Conservation (phyloP, 2,113 vertebrate species). For the Pachypanchax playfairii region DNA sequence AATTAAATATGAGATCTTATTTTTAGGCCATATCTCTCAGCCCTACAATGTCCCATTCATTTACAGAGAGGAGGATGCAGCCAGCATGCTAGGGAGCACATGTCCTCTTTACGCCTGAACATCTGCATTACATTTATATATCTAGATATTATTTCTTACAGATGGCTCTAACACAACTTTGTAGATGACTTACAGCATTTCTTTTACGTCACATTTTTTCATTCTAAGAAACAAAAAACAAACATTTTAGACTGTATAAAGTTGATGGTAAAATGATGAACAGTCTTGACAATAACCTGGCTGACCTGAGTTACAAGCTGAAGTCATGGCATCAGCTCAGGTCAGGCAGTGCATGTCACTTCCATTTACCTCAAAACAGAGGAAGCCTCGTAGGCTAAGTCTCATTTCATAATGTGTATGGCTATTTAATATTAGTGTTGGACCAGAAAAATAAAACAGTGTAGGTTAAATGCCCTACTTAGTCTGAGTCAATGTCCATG, state of each 20-base stretch:
- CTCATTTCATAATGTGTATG: conserved; percentile 54
- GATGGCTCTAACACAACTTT: too few species aligned
- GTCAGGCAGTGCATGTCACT: conserved; percentile 9
- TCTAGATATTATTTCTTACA: too few species aligned
- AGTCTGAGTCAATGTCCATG: conserved; percentile 44
- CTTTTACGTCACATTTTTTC: background rate
- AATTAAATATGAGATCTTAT: too few species aligned
- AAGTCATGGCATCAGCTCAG: conserved; percentile 12
- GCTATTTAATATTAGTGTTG: conserved; percentile 39
- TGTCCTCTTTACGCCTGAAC: too few species aligned
- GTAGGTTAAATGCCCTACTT: conserved; percentile 38
- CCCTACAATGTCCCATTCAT: too few species aligned
- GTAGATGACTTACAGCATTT: background rate
- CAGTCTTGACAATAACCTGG: conserved; percentile 22
- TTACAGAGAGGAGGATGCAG: too few species aligned
- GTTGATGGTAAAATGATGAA: conserved; percentile 5
- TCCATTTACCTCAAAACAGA: conserved; percentile 46
- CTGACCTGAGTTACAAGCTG: conserved; percentile 4
- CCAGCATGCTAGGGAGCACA: too few species aligned
- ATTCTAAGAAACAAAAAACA: background rate
- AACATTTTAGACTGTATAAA: conserved; percentile 12
- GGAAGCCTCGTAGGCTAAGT: conserved; percentile 28
- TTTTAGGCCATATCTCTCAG: too few species aligned
- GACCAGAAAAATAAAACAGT: conserved; percentile 47
- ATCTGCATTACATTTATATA: too few species aligned